Evolutionary conservation across 2,888 invertebrate genomes (phyloP), one percentile per base, ranked within the genome.

Genomic region (Oasisia sp.): DNA sequence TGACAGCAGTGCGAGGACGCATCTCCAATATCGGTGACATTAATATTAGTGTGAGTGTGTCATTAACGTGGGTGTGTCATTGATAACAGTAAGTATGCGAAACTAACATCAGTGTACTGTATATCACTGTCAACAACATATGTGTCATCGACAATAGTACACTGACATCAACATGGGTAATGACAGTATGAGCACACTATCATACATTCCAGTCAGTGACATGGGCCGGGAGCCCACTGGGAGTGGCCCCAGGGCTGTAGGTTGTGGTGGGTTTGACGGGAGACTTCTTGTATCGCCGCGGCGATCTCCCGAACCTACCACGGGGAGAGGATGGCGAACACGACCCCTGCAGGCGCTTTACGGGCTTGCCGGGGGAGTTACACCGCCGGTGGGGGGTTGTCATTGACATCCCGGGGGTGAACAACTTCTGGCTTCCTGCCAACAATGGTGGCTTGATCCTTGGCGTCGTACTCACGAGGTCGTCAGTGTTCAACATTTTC

Each of bases 361-460:
- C 94, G 12, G 95, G 94, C 92, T 95, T 95, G 11, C 94, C 92
- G 0, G 95, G 95, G 12, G 95, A 95, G 45, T 94, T 93, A 11
- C 93, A 93, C 45, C 93, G 93, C 27, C 93, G 89, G 4, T 92
- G 92, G 32, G 92, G 92, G 7, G 93, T 93, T 0, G 92, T 32
- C 89, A 44, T 32, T 7, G 45, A 32, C 32, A 27, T 0, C 74
- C 74, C 74, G 14, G 74, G 74, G 27, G 74, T 74, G 74, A 74
- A 7, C 74, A 74, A n/a, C 74, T n/a, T 74, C 74, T 74, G 19
- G 19, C 19, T 74, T 14, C 74, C 74, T 74, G 92, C 91, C n/a
- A 95, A 50, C 92, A 94, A 92, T 1, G 94, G 92, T n/a, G 92
- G 93, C 91, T 93, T 94, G 89, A 94, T 93, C 44, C 93, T 93